Percentiles rank a stretch among this genome's conserved stretches.
Conservation (phyloP, 1,140 invertebrate genomes). For the Holotrichia oblita region DNA sequence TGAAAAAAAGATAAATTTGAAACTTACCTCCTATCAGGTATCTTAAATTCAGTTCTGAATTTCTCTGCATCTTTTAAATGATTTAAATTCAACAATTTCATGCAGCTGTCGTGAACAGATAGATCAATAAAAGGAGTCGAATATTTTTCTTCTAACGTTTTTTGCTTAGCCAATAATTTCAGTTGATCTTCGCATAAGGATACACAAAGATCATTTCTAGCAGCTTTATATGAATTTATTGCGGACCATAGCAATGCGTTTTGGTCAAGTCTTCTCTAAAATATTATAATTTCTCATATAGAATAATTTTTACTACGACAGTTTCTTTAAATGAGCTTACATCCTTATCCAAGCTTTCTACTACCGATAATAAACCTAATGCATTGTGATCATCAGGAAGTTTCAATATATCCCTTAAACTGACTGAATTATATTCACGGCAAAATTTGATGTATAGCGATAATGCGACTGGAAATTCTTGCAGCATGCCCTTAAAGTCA, state of each 20-base stretch:
- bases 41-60: slow-evolving; percentile 87
- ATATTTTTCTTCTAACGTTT: slow-evolving; percentile 59
- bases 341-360: slow-evolving; percentile 68
- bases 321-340: slow-evolving; percentile 43
- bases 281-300: neutral
- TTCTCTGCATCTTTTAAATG: slow-evolving; percentile 89
- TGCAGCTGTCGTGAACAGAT: slow-evolving; percentile 88
- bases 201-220: slow-evolving; percentile 80
- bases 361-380: slow-evolving; percentile 79
- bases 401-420: slow-evolving; percentile 84
- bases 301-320: neutral
- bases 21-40: slow-evolving; percentile 84
- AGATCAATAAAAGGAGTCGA: slow-evolving; percentile 69
- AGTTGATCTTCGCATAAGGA: slow-evolving; percentile 82
- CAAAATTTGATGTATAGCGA: slow-evolving; percentile 91
- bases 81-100: slow-evolving; percentile 75
- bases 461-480: slow-evolving; percentile 86
- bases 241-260: slow-evolving; percentile 73
- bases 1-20: neutral
- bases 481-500: slow-evolving; percentile 80
- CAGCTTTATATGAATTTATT: slow-evolving; percentile 81
- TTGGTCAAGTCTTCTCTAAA: slow-evolving; percentile 45
- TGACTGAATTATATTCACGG: slow-evolving; percentile 80
- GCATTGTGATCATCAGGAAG: slow-evolving; percentile 91
- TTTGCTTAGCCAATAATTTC: slow-evolving; percentile 55